A percentile compares a stretch with the other conserved stretches of the same genome.
These are phyloP conservation scores for Netelia virgata DNA, from an alignment of 2,888 invertebrate genomes.

Conservation along the genomic window DNA sequence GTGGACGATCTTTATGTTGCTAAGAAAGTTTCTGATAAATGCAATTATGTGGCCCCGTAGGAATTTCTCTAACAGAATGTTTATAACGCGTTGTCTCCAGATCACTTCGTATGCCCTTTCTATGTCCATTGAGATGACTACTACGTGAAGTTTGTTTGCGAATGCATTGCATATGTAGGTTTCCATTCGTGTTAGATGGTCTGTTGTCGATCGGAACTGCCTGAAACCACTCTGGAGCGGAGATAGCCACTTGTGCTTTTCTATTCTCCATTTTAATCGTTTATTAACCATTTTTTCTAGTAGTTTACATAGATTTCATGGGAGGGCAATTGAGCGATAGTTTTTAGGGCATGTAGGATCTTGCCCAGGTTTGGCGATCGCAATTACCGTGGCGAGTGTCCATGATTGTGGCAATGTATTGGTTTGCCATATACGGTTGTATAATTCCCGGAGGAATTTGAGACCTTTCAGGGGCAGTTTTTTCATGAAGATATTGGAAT, in stretches of 20 bases:
- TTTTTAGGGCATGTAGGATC: background rate
- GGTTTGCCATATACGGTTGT: constrained; percentile 15
- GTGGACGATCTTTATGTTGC: constrained; percentile 1
- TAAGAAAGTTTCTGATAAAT: constrained; percentile 30
- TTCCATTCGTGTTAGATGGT: constrained; percentile 3
- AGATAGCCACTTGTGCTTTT: background rate
- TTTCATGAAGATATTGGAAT: constrained; percentile 27
- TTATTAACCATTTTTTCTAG: background rate
- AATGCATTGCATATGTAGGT: constrained; percentile 23
- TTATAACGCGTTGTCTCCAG: constrained; percentile 30
- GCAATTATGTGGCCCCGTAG: constrained; percentile 9
- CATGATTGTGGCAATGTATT: constrained; percentile 28
- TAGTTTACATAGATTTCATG: constrained; percentile 42
- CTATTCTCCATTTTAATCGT: background rate
- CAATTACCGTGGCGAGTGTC: constrained; percentile 18
- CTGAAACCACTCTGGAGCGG: background rate
- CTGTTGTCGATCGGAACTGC: background rate
- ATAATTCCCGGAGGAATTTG: constrained; percentile 3
- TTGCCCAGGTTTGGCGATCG: constrained; percentile 33
- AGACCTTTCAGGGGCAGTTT: background rate
- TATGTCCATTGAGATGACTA: constrained; percentile 32
- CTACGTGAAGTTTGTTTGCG: background rate
- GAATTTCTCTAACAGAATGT: background rate
- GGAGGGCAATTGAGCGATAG: constrained; percentile 31
- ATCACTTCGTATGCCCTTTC: constrained; percentile 43